Conservation (phyloP, 2,888 invertebrate genomes). For the Sarcophaga carnaria region DNA sequence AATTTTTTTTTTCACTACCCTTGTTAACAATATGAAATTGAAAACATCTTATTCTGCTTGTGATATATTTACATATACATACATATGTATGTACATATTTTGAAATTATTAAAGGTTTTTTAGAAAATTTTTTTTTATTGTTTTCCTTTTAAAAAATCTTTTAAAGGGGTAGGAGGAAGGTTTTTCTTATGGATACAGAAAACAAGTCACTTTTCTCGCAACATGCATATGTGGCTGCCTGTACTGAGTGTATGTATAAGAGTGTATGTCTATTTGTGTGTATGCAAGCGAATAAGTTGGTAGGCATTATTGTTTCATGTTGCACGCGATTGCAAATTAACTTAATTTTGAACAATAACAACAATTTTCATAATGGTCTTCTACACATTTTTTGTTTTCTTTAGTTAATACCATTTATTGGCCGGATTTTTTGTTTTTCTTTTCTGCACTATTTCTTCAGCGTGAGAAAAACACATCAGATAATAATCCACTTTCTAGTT, state of each 20-base stretch:
- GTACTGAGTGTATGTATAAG: neutral
- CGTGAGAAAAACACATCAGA: slow-evolving; percentile 63
- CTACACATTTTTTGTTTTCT: slow-evolving; percentile 7
- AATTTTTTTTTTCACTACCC: neutral
- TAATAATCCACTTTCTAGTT: slow-evolving; percentile 60
- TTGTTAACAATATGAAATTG: slow-evolving; percentile 15
- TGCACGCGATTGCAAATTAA: slow-evolving; percentile 73
- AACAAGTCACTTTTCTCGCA: slow-evolving; percentile 14
- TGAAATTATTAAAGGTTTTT: neutral
- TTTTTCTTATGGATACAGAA: neutral
- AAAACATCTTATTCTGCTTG: slow-evolving; percentile 32
- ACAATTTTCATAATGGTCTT: slow-evolving; percentile 64
- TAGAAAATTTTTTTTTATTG: slow-evolving; percentile 30
- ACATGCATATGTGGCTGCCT: too few relatives aligned
- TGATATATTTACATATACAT: neutral
- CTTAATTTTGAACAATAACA: slow-evolving; percentile 71
- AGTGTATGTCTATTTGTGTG: neutral
- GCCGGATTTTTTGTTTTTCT: neutral
- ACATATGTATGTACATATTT: too few relatives aligned
- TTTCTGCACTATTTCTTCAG: slow-evolving; percentile 22
- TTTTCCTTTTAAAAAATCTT: neutral
- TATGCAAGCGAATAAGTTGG: neutral
- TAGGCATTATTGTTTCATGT: slow-evolving; percentile 71
- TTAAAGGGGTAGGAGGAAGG: too few relatives aligned
- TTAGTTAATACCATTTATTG: neutral